A percentile compares a stretch with the other conserved stretches of the same genome.
phyloP scores from a whole-genome alignment of 2,888 invertebrate species.

The Gasteruption jaculator region DNA sequence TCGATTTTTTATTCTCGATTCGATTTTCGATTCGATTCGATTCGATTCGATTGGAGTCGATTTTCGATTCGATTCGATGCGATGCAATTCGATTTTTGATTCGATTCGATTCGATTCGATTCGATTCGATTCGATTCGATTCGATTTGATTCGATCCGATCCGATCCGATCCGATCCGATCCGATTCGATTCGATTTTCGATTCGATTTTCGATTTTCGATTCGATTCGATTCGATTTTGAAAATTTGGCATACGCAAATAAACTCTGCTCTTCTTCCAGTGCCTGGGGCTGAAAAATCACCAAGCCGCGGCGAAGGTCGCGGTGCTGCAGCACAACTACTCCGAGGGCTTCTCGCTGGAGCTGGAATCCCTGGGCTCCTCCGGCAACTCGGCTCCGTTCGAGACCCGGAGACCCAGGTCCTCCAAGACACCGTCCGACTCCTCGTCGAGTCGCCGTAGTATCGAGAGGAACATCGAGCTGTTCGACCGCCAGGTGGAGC shows the following conservation, averaged over 20 bases:
- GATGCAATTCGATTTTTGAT: slow-evolving; percentile 3
- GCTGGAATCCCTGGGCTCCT: too few relatives aligned
- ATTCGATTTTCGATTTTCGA: background rate
- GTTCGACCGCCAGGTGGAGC: slow-evolving; percentile 44
- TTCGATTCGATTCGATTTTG: slow-evolving; percentile 10
- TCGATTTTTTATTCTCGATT: slow-evolving; percentile 1
- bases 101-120: slow-evolving; percentile 3
- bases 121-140: slow-evolving; percentile 3
- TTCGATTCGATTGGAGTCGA: slow-evolving; percentile 3
- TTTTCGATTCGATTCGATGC: slow-evolving; percentile 2
- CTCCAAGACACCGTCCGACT: too few relatives aligned
- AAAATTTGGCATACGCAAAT: slow-evolving; percentile 1
- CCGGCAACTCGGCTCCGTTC: too few relatives aligned
- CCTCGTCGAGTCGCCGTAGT: background rate
- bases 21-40: slow-evolving; percentile 3
- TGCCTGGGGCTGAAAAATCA: slow-evolving; percentile 50
- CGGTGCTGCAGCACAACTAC: slow-evolving; percentile 49
- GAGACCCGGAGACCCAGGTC: too few relatives aligned
- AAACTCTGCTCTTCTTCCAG: slow-evolving; percentile 30
- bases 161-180: slow-evolving; percentile 1
- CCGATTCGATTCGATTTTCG: too few relatives aligned
- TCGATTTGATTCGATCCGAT: slow-evolving; percentile 2
- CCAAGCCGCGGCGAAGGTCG: slow-evolving; percentile 52
- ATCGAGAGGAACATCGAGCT: slow-evolving; percentile 37
- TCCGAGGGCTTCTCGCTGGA: slow-evolving; percentile 47